A percentile compares a stretch with the other conserved stretches of the same genome.
These are phyloP conservation scores for Alitta virens DNA, from an alignment of 2,888 invertebrate species.

Conservation along the genomic window DNA sequence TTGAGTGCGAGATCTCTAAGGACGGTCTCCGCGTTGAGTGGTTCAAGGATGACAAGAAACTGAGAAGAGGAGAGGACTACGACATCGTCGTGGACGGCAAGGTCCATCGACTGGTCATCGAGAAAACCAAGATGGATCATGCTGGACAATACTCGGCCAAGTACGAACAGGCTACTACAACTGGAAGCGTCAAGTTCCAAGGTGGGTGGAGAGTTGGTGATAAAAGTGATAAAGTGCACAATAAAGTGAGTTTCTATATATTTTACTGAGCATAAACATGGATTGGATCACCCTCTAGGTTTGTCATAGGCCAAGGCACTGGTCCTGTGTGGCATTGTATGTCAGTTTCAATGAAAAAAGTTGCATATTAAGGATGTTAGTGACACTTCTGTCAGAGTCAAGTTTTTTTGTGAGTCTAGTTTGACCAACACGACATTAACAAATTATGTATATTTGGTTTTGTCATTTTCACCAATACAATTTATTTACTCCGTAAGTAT, in stretches of 20 bases:
- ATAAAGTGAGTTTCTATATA: neutral
- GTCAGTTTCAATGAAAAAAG: no score
- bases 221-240: neutral
- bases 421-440: no score
- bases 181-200: slow-evolving; percentile 22
- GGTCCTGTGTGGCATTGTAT: no score
- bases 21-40: slow-evolving; percentile 76
- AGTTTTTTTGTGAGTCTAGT: no score
- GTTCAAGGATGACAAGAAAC: slow-evolving; percentile 50
- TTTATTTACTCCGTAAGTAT: no score
- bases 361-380: no score
- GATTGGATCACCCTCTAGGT: no score
- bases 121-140: slow-evolving; percentile 27
- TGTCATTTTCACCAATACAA: no score
- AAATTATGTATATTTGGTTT: no score
- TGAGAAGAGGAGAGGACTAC: slow-evolving; percentile 17
- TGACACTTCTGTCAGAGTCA: no score
- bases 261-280: neutral
- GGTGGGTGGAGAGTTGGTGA: slow-evolving; percentile 13
- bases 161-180: slow-evolving; percentile 18
- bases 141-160: slow-evolving; percentile 26
- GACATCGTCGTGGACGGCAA: slow-evolving; percentile 30
- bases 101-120: slow-evolving; percentile 28
- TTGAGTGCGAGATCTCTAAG: slow-evolving; percentile 80
- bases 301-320: no score